A percentile compares a stretch with the other conserved stretches of the same genome.
Evolutionary conservation across 2,113 vertebrate species (phyloP).

Genomic region (Oceanites oceanicus): DNA sequence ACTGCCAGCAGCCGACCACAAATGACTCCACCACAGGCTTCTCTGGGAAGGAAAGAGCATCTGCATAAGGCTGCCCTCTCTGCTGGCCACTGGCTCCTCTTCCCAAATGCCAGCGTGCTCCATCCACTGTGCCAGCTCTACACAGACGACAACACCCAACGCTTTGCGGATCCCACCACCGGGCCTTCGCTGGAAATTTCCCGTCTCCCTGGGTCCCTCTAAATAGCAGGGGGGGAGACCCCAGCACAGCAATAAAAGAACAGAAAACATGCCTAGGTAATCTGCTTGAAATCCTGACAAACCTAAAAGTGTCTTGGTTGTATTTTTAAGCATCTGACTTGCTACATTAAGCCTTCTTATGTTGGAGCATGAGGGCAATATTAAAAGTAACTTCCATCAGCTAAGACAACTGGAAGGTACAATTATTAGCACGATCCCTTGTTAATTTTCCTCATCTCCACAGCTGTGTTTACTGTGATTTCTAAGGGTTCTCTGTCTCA

Average conservation of each 20-base stretch:
- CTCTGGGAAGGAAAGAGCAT: not conserved
- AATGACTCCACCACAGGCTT: not conserved
- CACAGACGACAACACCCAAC: not conserved
- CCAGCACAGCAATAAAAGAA: not conserved
- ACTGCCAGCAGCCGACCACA: not conserved
- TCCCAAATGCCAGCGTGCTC: not conserved
- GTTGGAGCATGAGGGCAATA: not conserved
- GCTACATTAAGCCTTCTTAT: not conserved
- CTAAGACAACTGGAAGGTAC: not conserved
- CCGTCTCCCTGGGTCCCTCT: not conserved
- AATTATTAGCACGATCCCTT: not conserved
- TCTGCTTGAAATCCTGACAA: not conserved
- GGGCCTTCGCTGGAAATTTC: not conserved
- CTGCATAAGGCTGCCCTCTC: not conserved
- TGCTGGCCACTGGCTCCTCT: not conserved
- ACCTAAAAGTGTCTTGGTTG: not conserved
- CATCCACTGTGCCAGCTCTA: not conserved
- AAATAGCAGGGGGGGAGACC: not conserved
- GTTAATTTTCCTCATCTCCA: slow-evolving; percentile 3
- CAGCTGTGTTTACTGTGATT: slow-evolving; percentile 50
- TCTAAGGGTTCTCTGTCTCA: slow-evolving; percentile 34
- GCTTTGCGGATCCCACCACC: not conserved
- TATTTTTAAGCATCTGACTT: not conserved
- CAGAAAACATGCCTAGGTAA: not conserved
- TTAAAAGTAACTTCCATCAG: not conserved